Base-by-base conservation (phyloP, 2,888 invertebrate genomes). In the Volucella inanis region DNA sequence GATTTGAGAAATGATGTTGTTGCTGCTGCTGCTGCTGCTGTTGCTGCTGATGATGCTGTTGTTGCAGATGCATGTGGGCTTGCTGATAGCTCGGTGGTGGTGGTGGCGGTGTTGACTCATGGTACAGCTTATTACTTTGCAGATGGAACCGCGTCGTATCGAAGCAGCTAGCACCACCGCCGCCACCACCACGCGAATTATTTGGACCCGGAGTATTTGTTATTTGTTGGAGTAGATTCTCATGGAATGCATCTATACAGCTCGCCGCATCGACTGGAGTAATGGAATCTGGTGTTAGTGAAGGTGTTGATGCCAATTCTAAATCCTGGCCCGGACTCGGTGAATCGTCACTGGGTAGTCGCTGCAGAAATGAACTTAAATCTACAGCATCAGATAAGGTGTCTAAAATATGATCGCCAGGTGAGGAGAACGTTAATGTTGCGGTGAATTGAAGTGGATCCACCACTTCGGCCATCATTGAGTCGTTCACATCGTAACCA, bases 381-480 rank as follows among this genome's bases (percentile, higher is more conserved):
- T 97, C 97, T 15, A 96, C 96, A 0, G 96, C 95, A 90, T 97
- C 97, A 45, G 96, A 95, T 11, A 97, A 93, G 89, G 96, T 96
- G 87, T 97, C 93, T 65, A 97, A 93, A 2, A 95, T 94, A 88
- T 96, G 95, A 91, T 97, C 97, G 45, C 96, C 95, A 12, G 96
- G 94, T 59, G 95, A 95, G 59, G 95, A 95, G 90, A 97, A 96
- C 65, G 96, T 96, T 70, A 97, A 91, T 0, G 96, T 96, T 2
- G 96, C 96, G 9, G 96, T 95, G 90, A 97, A 97, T 89, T 96
- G 97, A 62, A 96, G 93, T 41, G 96, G 96, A 91, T 97, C 97
- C 49, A 96, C 96, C 1, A 95, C 94, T 77, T 86, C 82, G n/a
- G 77, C 62, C 93, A 97, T 97, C 94, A 97, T 96, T 8, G 96